Percentiles rank a stretch among this genome's conserved stretches.
These are phyloP conservation scores for Acleris holmiana DNA, from an alignment of 2,888 invertebrate species.

Conservation along the genomic window DNA sequence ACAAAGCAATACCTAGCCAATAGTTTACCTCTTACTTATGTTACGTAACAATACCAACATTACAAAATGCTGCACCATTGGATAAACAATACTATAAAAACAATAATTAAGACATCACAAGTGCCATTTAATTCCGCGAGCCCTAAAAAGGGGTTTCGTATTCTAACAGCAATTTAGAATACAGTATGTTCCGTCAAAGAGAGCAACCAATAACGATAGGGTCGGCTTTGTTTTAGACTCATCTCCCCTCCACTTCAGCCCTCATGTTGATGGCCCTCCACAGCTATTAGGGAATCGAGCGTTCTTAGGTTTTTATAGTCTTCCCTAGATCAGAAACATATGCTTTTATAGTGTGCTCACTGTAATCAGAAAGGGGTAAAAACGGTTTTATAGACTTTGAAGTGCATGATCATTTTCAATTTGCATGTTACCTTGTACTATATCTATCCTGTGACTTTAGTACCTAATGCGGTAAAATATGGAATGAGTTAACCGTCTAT, in stretches of 20 bases:
- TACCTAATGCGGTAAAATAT: too few species aligned
- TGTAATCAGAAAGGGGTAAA: conserved; percentile 1
- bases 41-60: too few species aligned
- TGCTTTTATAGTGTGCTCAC: neutral
- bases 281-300: conserved; percentile 70
- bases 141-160: conserved; percentile 25
- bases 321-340: conserved; percentile 15
- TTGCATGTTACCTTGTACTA: too few species aligned
- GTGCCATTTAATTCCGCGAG: neutral
- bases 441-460: too few species aligned
- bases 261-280: conserved; percentile 68
- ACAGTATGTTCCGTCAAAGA: conserved; percentile 64
- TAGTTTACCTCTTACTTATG: too few species aligned
- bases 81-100: neutral
- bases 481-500: too few species aligned
- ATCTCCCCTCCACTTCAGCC: conserved; percentile 60
- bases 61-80: neutral
- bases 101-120: neutral
- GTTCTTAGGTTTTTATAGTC: conserved; percentile 35
- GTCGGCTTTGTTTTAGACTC: conserved; percentile 66
- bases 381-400: conserved; percentile 1
- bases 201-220: conserved; percentile 67
- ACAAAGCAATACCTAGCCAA: too few species aligned
- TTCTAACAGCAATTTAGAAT: conserved; percentile 62
- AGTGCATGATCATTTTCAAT: conserved; percentile 1